Evolutionary conservation across 2,113 vertebrate genomes (phyloP).

Genomic region (Brachirus orientalis): DNA sequence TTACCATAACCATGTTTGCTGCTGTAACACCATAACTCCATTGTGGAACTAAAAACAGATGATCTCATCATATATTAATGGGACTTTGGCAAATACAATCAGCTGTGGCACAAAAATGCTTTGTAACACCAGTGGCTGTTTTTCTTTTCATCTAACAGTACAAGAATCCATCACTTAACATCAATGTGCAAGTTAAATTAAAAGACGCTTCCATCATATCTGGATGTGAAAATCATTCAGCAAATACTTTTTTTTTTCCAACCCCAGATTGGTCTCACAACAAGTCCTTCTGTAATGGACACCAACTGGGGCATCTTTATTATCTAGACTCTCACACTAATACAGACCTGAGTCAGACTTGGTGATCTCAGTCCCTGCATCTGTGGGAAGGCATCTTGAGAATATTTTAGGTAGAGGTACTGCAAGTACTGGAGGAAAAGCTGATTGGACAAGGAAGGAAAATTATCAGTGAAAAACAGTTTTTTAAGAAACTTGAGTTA

Average conservation of each 20-base stretch:
- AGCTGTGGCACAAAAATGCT: neutral
- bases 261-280: constrained; percentile 1
- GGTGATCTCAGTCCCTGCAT: constrained; percentile 80
- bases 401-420: constrained; percentile 90
- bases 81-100: neutral
- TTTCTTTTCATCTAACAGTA: too few species aligned
- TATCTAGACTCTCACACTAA: neutral
- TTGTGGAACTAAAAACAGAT: too few species aligned
- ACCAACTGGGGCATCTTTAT: neutral
- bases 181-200: neutral
- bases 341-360: constrained; percentile 87
- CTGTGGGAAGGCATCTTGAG: constrained; percentile 77
- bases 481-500: neutral
- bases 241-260: constrained; percentile 6
- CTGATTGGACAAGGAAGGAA: constrained; percentile 72
- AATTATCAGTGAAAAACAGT: neutral
- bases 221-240: constrained; percentile 2
- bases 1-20: too few species aligned
- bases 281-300: neutral
- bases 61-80: neutral
- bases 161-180: neutral
- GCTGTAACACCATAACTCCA: too few species aligned
- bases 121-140: neutral
- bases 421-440: constrained; percentile 92
- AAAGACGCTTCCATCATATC: neutral